phyloP scores from a whole-genome alignment of 2,888 invertebrate genomes.

The Noctuana brunneofusca region DNA sequence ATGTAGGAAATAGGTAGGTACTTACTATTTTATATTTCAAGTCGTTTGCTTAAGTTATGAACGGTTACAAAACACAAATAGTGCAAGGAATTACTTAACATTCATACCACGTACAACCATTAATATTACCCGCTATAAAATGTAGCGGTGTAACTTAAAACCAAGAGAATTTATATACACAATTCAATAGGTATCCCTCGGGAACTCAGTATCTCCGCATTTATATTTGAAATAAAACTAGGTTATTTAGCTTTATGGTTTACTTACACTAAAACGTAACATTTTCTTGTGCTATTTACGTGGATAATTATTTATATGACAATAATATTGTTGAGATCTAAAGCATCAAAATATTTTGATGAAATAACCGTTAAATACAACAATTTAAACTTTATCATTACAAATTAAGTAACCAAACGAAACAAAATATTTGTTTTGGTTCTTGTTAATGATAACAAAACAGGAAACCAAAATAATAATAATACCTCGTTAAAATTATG shows the following conservation, averaged over 20 bases:
- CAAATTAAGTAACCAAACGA: neutral
- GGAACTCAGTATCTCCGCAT: conserved; percentile 7
- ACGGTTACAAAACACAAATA: conserved; percentile 16
- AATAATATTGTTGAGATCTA: too few relatives aligned
- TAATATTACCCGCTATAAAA: conserved; percentile 29
- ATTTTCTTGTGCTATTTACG: too few relatives aligned
- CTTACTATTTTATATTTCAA: neutral
- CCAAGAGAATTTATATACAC: conserved; percentile 26
- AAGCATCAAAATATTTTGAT: too few relatives aligned
- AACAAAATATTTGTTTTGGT: conserved; percentile 10
- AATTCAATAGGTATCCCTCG: conserved; percentile 19
- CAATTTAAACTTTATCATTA: neutral
- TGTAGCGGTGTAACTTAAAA: conserved; percentile 26
- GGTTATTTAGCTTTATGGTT: neutral
- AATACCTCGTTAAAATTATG: conserved; percentile 24
- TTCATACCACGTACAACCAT: conserved; percentile 21
- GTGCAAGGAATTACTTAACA: conserved; percentile 1
- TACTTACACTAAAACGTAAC: neutral
- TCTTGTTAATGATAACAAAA: conserved; percentile 32
- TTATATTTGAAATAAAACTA: neutral
- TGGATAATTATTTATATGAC: too few relatives aligned
- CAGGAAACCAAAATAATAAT: conserved; percentile 21
- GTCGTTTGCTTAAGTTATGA: neutral
- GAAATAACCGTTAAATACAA: too few relatives aligned
- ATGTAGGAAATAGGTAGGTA: neutral